phyloP scores from a whole-genome alignment of 2,888 invertebrate genomes.

The Corbicula japonica region DNA sequence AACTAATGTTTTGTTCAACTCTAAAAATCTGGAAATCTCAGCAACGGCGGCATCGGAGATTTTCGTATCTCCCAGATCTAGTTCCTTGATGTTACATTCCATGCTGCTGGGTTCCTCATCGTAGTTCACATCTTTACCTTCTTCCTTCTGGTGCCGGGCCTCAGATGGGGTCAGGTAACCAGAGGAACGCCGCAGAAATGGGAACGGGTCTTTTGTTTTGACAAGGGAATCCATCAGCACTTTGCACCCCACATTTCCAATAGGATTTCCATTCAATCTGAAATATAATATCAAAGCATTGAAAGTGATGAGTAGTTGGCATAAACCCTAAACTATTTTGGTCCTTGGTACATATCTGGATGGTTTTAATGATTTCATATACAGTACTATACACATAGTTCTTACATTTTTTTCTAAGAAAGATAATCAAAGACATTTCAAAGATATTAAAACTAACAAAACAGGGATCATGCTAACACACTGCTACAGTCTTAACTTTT shows the following conservation, averaged over 20 bases:
- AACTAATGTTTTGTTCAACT: slow-evolving; percentile 70
- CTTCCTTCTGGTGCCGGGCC: slow-evolving; percentile 31
- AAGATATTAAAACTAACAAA: no score
- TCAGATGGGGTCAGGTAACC: slow-evolving; percentile 62
- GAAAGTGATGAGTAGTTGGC: no score
- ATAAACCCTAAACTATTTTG: no score
- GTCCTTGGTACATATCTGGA: no score
- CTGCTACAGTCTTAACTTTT: no score
- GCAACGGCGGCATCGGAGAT: slow-evolving; percentile 75
- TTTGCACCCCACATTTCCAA: slow-evolving; percentile 79
- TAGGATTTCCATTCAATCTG: slow-evolving; percentile 79
- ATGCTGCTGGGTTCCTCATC: slow-evolving; percentile 12
- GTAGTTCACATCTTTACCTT: slow-evolving; percentile 41
- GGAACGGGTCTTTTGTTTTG: slow-evolving; percentile 59
- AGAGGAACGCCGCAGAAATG: slow-evolving; percentile 55
- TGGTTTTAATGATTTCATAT: no score
- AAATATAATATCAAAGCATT: no score
- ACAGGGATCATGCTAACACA: no score
- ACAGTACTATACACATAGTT: neutral
- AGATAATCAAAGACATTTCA: no score
- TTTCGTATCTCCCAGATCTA: slow-evolving; percentile 79
- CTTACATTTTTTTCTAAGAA: no score
- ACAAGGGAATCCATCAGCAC: slow-evolving; percentile 70
- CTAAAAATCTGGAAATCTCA: slow-evolving; percentile 73
- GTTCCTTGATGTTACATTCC: slow-evolving; percentile 69